Base-by-base conservation (phyloP, 1,140 invertebrate genomes). In the Zophobas morio region DNA sequence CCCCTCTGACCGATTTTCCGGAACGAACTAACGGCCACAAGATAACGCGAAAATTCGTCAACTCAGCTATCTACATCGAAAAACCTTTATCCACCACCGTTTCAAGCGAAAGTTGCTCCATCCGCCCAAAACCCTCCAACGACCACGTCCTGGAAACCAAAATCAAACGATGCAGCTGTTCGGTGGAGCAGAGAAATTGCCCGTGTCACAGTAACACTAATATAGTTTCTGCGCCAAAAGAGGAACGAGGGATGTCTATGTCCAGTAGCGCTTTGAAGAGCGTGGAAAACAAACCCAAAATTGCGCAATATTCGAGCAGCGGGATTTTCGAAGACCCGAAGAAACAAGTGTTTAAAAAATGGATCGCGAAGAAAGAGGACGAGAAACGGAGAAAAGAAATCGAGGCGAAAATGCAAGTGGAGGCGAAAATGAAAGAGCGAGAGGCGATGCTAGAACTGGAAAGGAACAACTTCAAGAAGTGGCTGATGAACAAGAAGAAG, bases 41-140 rank as follows among this genome's bases (percentile, higher is more conserved):
- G 6, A 71, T 83, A 6, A 80, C 20, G 20, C 20, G 81, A 73
- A 82, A 81, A 77, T 81, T 81, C 56, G 75, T 84, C n/a, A 84
- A 84, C 63, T 80, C 82, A 1, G 84, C 84, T 20, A 80, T 84
- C 37, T 84, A 84, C 51, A 80, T 84, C 5, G 84, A 84, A 76
- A 83, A 81, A 70, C 77, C 78, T 1, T 75, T 79, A 20, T 49
- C 70, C 34, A 70, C 70, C 8, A 80, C 76, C 76, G 51, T 53
- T 36, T 73, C 71, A 1, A 73, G 36, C n/a, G 71, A 73, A 54
- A 73, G 20, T 37, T 54, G 32, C 6, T 36, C 71, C 0, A 51
- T 72, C 8, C 33, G 8, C 4, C 35, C 40, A 36, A 77, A 81
- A 72, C 57, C 49, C 36, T 70, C 77, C 35, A 77, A 60, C 51